Evolutionary conservation across 2,797 vertebrate genomes (phyloP).

Genomic region (Sandelia bainsii): DNA sequence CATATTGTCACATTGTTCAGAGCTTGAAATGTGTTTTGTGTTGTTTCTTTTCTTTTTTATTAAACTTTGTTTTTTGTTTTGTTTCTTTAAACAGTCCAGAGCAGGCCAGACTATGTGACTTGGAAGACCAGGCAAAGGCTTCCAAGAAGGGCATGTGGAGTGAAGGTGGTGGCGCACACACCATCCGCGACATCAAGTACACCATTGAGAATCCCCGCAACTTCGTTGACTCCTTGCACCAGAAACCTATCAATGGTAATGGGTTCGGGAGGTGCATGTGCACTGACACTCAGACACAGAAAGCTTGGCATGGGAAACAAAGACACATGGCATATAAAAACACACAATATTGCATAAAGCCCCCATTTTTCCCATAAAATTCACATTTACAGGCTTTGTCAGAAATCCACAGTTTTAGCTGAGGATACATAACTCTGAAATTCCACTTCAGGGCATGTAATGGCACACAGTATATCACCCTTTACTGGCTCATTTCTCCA

Average conservation of each 20-base stretch:
- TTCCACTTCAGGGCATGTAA: constrained; percentile 38
- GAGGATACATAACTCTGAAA: constrained; percentile 15
- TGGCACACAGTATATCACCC: constrained; percentile 21
- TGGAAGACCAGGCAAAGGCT: constrained; percentile 92
- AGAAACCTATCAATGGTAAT: constrained; percentile 97
- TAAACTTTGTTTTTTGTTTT: constrained; percentile 12
- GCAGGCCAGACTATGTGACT: constrained; percentile 92
- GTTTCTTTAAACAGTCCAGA: constrained; percentile 86
- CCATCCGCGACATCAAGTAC: constrained; percentile 94
- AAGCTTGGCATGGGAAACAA: not conserved
- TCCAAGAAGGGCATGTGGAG: constrained; percentile 95
- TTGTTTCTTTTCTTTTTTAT: constrained; percentile 10
- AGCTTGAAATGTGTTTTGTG: constrained; percentile 24
- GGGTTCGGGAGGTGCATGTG: not conserved
- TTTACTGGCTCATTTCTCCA: constrained; percentile 49
- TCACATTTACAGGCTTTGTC: constrained; percentile 10
- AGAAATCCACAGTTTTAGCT: constrained; percentile 26
- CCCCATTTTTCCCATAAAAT: constrained; percentile 13
- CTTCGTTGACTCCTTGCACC: constrained; percentile 96
- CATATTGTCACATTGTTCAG: not conserved
- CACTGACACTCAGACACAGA: not conserved
- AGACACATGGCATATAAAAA: constrained; percentile 11
- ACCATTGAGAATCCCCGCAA: constrained; percentile 95
- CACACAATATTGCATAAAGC: constrained; percentile 5
- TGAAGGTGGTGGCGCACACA: constrained; percentile 91